Evolutionary conservation across 2,888 invertebrate species (phyloP).

Genomic region (Crossocerus cetratus): DNA sequence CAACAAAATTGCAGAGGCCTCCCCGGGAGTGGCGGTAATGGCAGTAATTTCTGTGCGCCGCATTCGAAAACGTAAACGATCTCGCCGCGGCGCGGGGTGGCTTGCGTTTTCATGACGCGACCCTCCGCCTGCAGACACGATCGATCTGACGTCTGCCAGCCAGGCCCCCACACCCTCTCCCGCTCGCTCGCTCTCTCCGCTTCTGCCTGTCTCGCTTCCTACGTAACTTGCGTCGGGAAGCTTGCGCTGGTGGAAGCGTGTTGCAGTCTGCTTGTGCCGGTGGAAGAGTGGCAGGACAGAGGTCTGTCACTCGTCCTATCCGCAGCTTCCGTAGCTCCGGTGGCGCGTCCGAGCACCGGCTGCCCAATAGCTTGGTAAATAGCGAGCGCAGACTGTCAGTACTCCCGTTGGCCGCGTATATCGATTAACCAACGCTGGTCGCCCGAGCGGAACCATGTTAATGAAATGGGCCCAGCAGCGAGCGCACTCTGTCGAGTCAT

Average conservation of each 20-base stretch:
- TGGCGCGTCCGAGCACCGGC: neutral
- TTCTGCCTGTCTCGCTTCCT: constrained; percentile 25
- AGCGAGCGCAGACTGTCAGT: constrained; percentile 18
- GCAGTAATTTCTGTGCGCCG: neutral
- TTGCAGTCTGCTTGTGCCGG: constrained; percentile 2
- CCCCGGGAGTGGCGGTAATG: neutral
- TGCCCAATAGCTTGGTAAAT: constrained; percentile 10
- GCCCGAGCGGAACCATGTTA: constrained; percentile 40
- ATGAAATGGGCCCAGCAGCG: constrained; percentile 27
- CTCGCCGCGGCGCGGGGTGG: neutral
- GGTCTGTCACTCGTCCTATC: neutral
- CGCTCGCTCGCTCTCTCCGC: constrained; percentile 31
- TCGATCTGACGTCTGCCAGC: constrained; percentile 60
- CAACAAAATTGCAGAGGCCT: neutral
- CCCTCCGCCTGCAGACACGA: constrained; percentile 45
- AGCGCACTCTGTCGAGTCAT: neutral
- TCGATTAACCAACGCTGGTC: constrained; percentile 35
- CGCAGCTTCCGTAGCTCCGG: neutral
- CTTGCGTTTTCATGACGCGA: no score
- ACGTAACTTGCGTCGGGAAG: neutral
- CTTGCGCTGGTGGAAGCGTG: constrained; percentile 9
- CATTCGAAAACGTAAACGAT: neutral
- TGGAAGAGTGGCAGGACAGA: neutral
- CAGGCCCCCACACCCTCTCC: constrained; percentile 22
- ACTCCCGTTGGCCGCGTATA: constrained; percentile 20